These are phyloP conservation scores for Penaeus chinensis DNA, from an alignment of 1,140 invertebrate genomes.

Conservation along the genomic window DNA sequence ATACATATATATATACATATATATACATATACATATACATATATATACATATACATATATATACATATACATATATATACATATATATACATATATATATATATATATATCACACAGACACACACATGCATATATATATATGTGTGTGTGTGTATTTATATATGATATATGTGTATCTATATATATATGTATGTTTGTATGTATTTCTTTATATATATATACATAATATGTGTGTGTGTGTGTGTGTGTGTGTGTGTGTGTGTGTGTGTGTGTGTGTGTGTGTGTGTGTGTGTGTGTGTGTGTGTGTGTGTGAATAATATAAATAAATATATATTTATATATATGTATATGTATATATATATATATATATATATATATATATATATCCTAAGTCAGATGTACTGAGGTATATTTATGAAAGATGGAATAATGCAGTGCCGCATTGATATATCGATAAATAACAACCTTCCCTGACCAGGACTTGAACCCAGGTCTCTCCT, in stretches of 20 bases:
- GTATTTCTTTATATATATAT: background rate
- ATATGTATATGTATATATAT: conserved; percentile 21
- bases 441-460: conserved; percentile 3
- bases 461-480: too few relatives aligned
- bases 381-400: background rate
- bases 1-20: too few relatives aligned
- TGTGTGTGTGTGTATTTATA: too few relatives aligned
- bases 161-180: too few relatives aligned
- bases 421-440: background rate
- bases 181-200: background rate
- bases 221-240: background rate
- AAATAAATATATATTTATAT: conserved; percentile 6
- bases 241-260: background rate
- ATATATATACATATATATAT: too few relatives aligned
- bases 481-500: too few relatives aligned
- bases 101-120: too few relatives aligned
- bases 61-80: too few relatives aligned
- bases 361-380: conserved; percentile 21
- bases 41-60: too few relatives aligned
- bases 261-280: background rate
- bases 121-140: too few relatives aligned
- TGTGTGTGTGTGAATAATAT: background rate
- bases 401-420: background rate
- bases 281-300: background rate
- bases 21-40: too few relatives aligned